Evolutionary conservation across 2,888 invertebrate genomes (phyloP).

Genomic region (Drosophila limbata): DNA sequence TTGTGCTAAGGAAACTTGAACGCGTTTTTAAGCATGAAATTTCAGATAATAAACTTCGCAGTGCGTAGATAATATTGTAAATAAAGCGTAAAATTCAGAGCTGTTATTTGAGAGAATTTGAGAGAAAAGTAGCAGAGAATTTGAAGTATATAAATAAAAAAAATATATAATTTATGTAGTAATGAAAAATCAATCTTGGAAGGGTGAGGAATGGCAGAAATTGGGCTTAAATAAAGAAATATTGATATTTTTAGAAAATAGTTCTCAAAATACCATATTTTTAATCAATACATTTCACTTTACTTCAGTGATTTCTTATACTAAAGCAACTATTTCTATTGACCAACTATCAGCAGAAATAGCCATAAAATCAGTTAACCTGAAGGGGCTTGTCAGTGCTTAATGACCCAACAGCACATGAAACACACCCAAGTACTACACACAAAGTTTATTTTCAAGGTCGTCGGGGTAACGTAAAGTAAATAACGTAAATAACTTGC

Average conservation of each 20-base stretch:
- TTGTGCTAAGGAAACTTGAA: conserved; percentile 2
- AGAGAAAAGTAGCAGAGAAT: background rate
- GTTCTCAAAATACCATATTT: background rate
- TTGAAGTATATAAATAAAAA: too few species aligned
- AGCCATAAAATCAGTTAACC: conserved; percentile 16
- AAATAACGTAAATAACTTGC: conserved; percentile 10
- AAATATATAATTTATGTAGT: too few species aligned
- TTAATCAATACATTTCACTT: background rate
- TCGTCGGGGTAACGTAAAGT: conserved; percentile 13
- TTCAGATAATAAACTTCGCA: conserved; percentile 4
- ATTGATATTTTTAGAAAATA: background rate
- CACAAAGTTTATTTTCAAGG: conserved; percentile 34
- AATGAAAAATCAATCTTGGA: too few species aligned
- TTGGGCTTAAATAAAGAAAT: background rate
- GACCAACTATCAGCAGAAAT: background rate
- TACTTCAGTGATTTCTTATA: background rate
- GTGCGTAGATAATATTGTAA: background rate
- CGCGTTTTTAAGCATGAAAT: conserved; percentile 1
- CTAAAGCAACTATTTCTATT: background rate
- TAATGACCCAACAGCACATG: conserved; percentile 19
- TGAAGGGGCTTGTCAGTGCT: conserved; percentile 35
- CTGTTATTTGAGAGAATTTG: background rate
- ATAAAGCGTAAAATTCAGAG: conserved; percentile 4
- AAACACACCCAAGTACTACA: conserved; percentile 10
- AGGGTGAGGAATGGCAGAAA: background rate